A percentile compares a stretch with the other conserved stretches of the same genome.
phyloP scores from a whole-genome alignment of 2,888 invertebrate species.

The Drosophila sordidula region DNA sequence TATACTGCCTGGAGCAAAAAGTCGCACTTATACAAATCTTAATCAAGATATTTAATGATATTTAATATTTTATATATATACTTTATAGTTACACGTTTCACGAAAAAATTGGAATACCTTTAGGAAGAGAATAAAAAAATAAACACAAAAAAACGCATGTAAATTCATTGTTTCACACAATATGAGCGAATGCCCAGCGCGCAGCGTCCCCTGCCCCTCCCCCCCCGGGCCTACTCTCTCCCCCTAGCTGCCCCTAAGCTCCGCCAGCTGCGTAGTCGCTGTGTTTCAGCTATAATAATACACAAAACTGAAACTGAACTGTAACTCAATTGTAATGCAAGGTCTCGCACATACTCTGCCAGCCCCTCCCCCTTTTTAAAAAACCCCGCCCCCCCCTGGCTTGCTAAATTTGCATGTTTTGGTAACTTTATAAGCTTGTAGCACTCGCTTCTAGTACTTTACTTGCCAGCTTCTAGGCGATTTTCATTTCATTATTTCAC shows the following conservation, averaged over 20 bases:
- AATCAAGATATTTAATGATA: no score
- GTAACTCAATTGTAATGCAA: conserved; percentile 79
- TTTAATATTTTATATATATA: no score
- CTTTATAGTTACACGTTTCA: no score
- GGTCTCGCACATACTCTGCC: conserved; percentile 29
- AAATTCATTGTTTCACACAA: conserved; percentile 78
- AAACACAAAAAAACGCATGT: conserved; percentile 45
- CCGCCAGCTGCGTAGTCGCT: not conserved
- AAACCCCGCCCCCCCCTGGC: not conserved
- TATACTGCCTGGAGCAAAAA: no score
- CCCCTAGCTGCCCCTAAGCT: not conserved
- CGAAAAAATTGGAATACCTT: no score
- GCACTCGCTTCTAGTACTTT: conserved; percentile 15
- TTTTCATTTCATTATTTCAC: conserved; percentile 75
- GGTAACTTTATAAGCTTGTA: conserved; percentile 66
- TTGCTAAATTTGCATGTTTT: conserved; percentile 60
- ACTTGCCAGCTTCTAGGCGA: conserved; percentile 63
- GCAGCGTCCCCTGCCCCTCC: not conserved
- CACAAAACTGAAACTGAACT: conserved; percentile 60
- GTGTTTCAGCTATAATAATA: conserved; percentile 37
- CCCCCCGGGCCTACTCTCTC: not conserved
- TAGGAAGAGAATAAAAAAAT: not conserved
- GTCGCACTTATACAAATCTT: no score
- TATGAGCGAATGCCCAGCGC: conserved; percentile 51
- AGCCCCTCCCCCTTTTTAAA: not conserved